A percentile compares a stretch with the other conserved stretches of the same genome.
These are phyloP conservation scores for Plectropomus leopardus DNA, from an alignment of 2,113 vertebrate genomes.

Conservation along the genomic window DNA sequence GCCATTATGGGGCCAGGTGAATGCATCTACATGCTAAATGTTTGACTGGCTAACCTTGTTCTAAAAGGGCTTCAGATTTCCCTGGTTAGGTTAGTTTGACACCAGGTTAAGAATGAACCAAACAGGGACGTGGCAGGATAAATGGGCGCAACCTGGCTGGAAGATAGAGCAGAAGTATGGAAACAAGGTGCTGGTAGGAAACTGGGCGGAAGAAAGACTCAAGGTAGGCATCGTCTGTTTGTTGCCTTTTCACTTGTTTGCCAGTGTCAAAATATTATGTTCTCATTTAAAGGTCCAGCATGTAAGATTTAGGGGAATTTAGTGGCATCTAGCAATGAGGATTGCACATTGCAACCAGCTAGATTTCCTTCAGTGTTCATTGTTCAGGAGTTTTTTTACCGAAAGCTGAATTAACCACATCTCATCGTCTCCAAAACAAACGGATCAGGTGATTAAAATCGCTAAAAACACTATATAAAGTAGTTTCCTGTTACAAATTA, in stretches of 20 bases:
- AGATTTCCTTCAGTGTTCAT: too few relatives aligned
- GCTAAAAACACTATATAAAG: too few relatives aligned
- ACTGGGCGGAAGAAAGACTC: conserved; percentile 87
- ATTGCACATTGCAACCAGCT: too few relatives aligned
- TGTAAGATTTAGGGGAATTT: too few relatives aligned
- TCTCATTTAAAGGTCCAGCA: not conserved
- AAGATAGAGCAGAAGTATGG: conserved; percentile 82
- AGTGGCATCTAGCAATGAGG: too few relatives aligned
- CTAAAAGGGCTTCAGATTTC: conserved; percentile 18
- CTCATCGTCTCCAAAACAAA: too few relatives aligned
- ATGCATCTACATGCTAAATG: conserved; percentile 39
- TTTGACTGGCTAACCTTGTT: conserved; percentile 34
- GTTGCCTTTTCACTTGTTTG: not conserved
- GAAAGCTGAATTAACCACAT: too few relatives aligned
- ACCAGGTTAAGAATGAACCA: conserved; percentile 32
- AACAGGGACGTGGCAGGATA: conserved; percentile 24
- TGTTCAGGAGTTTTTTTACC: too few relatives aligned
- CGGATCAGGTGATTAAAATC: too few relatives aligned
- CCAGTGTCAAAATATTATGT: not conserved
- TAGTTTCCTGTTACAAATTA: too few relatives aligned
- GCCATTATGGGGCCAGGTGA: conserved; percentile 51
- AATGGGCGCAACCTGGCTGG: conserved; percentile 83
- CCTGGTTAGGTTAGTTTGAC: conserved; percentile 13
- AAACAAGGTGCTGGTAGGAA: conserved; percentile 84
- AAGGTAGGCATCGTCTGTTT: conserved; percentile 76